Percentiles rank a stretch among this genome's conserved stretches.
Evolutionary conservation across 2,888 invertebrate genomes (phyloP).

Genomic region (Mechanitis messenoides): DNA sequence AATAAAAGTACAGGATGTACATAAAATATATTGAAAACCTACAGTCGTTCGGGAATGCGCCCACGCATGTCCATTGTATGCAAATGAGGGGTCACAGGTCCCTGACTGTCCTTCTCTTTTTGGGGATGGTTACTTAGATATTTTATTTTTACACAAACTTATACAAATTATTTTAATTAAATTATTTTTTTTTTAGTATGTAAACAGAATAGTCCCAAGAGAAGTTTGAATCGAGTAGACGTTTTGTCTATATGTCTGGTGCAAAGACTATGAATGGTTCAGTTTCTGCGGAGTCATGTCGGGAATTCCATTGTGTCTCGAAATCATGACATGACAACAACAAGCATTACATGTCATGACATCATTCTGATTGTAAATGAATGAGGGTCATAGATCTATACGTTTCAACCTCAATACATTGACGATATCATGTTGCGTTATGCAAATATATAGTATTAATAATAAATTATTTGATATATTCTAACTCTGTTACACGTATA

Average conservation of each 20-base stretch:
- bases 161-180: no score
- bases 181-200: no score
- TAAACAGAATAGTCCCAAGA: neutral
- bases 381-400: constrained; percentile 69
- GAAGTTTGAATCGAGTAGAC: neutral
- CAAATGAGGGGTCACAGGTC: constrained; percentile 73
- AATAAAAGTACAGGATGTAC: constrained; percentile 15
- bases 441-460: constrained; percentile 12
- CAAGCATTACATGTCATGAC: constrained; percentile 54
- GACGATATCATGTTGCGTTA: constrained; percentile 45
- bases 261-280: constrained; percentile 59
- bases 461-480: neutral
- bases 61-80: constrained; percentile 73
- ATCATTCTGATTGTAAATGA: constrained; percentile 72
- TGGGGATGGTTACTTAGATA: constrained; percentile 15
- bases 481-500: neutral
- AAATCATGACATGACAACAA: constrained; percentile 60
- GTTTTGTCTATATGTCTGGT: constrained; percentile 15
- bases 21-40: constrained; percentile 19
- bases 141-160: constrained; percentile 10
- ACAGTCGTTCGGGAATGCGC: constrained; percentile 56
- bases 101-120: constrained; percentile 33
- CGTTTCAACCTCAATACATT: constrained; percentile 51
- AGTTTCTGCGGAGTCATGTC: constrained; percentile 66
- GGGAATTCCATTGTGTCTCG: constrained; percentile 70